Base-by-base conservation (phyloP, 2,113 vertebrate genomes). In the Ancistrus triradiatus region DNA sequence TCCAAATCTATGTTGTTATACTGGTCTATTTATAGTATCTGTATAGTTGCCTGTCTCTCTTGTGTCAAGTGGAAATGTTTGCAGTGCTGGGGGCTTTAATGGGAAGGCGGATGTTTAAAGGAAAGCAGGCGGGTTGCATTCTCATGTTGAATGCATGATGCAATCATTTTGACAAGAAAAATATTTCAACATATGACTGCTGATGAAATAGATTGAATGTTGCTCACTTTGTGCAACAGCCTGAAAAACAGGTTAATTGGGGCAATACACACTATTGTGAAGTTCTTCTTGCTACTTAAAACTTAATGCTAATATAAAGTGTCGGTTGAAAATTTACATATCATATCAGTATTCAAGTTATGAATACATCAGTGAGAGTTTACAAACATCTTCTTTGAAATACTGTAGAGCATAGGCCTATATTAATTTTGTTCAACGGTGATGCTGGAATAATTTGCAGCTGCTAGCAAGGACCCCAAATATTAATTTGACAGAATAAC, bases 401-500 rank as follows among this genome's bases (percentile, higher is more conserved):
- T n/a, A n/a, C n/a, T n/a, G n/a, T 31, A 31, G 7, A 31, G 27
- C 27, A 47, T 11, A 19, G 7, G 7, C 21, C 7, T 3, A 6
- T 4, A 15, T n/a, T 15, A 13, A 43, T 10, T 46, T 18, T 46
- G 7, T 18, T 46, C 43, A n/a, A n/a, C n/a, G n/a, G n/a, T 18
- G 43, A 47, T 46, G 27, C 13, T 38, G 18, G 7, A n/a, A n/a
- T n/a, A n/a, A n/a, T n/a, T n/a, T n/a, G n/a, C n/a, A n/a, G n/a
- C n/a, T n/a, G n/a, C n/a, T n/a, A n/a, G n/a, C n/a, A n/a, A n/a
- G n/a, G n/a, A n/a, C n/a, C n/a, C n/a, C n/a, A n/a, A n/a, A n/a
- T n/a, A n/a, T n/a, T n/a, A n/a, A 31, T 31, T 31, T 31, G 27
- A 28, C 27, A 22, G 14, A 17, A 13, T 68, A 71, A 22, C 40